phyloP scores from a whole-genome alignment of 2,888 invertebrate species.

The Tanypteryx hageni region DNA sequence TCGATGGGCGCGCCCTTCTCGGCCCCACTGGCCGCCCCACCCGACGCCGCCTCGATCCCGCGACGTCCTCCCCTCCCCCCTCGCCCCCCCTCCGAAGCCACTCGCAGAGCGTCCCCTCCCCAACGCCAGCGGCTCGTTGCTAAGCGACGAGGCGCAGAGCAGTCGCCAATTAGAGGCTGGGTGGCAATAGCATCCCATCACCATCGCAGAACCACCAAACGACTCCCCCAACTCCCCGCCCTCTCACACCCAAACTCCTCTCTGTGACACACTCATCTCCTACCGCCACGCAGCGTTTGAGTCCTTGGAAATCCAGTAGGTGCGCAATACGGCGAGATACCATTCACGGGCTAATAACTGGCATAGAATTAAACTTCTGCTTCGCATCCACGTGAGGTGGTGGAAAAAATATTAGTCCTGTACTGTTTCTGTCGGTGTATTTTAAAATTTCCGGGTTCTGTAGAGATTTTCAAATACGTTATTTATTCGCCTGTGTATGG shows the following conservation, averaged over 20 bases:
- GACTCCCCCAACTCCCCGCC: conserved; percentile 29
- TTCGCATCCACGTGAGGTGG: no score
- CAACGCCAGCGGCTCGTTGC: conserved; percentile 48
- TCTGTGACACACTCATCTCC: not conserved
- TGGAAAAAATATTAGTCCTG: no score
- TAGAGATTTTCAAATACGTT: no score
- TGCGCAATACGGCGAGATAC: conserved; percentile 19
- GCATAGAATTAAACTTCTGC: not conserved
- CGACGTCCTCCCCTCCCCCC: not conserved
- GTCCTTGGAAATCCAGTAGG: conserved; percentile 25
- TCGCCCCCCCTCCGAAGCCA: not conserved
- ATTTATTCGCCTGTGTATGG: no score
- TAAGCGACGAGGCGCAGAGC: conserved; percentile 63
- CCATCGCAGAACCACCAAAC: conserved; percentile 64
- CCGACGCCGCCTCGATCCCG: not conserved
- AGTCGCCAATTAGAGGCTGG: conserved; percentile 60
- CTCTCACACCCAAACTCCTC: not conserved
- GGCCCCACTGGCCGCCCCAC: not conserved
- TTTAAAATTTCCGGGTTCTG: no score
- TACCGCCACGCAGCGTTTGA: conserved; percentile 16
- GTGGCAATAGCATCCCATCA: conserved; percentile 59
- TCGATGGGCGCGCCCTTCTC: conserved; percentile 9
- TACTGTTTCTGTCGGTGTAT: no score
- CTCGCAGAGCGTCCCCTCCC: not conserved
- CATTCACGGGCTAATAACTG: conserved; percentile 45